Percentiles rank a stretch among this genome's conserved stretches.
Evolutionary conservation across 2,113 vertebrate species (phyloP).

Genomic region (Acrocephalus kingi): DNA sequence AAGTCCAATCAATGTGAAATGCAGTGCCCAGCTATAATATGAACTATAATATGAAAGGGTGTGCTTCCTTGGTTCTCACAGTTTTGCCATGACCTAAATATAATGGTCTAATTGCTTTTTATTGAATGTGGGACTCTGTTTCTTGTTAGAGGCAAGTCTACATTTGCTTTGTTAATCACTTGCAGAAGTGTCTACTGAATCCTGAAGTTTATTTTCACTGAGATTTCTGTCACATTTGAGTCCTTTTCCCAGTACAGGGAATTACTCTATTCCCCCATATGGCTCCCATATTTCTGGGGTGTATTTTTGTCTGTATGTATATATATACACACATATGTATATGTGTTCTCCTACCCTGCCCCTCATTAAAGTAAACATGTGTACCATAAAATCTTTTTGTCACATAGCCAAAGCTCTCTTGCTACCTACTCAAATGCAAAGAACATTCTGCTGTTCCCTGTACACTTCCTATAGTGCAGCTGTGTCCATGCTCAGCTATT

Average conservation of each 20-base stretch:
- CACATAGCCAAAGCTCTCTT: neutral
- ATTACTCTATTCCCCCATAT: neutral
- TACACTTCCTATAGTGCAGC: neutral
- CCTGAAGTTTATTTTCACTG: constrained; percentile 1
- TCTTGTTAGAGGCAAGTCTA: neutral
- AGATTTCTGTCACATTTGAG: neutral
- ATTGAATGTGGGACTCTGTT: neutral
- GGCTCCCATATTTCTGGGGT: neutral
- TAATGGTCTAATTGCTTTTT: neutral
- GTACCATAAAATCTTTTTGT: neutral
- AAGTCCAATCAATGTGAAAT: neutral
- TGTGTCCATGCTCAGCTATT: neutral
- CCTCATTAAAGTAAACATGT: neutral
- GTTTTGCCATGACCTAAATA: neutral
- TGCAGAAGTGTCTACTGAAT: constrained; percentile 23
- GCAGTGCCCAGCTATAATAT: neutral
- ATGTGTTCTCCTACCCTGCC: neutral
- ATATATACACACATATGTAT: neutral
- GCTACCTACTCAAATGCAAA: neutral
- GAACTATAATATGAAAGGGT: neutral
- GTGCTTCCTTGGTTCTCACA: neutral
- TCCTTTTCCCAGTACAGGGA: neutral
- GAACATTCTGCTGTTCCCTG: neutral
- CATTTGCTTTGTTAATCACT: neutral
- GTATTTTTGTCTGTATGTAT: neutral